A percentile compares a stretch with the other conserved stretches of the same genome.
phyloP scores from a whole-genome alignment of 2,888 invertebrate genomes.

The Cryptocephalus moraei region DNA sequence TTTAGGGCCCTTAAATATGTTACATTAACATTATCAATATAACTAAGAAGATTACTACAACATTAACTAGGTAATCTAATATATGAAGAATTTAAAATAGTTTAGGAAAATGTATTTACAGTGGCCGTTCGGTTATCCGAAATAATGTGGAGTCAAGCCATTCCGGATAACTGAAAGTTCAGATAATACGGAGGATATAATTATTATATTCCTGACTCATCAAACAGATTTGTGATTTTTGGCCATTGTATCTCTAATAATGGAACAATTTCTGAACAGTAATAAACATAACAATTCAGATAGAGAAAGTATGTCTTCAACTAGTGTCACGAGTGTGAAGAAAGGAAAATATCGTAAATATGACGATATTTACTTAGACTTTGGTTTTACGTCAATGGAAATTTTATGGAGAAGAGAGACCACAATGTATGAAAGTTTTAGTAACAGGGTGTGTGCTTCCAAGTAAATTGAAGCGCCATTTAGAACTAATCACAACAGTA shows the following conservation, averaged over 20 bases:
- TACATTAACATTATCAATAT: too few species aligned
- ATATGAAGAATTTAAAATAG: too few species aligned
- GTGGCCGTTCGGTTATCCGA: too few species aligned
- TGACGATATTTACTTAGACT: background rate
- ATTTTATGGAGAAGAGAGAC: background rate
- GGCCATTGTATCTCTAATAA: background rate
- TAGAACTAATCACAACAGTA: background rate
- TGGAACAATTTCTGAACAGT: background rate
- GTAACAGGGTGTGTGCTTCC: background rate
- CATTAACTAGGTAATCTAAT: too few species aligned
- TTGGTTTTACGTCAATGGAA: constrained; percentile 2
- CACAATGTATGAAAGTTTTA: constrained; percentile 1
- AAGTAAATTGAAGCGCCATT: constrained; percentile 2
- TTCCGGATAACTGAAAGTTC: too few species aligned
- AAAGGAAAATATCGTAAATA: background rate
- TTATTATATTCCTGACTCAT: too few species aligned
- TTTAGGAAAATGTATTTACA: too few species aligned
- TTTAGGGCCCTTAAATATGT: too few species aligned
- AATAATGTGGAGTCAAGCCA: too few species aligned
- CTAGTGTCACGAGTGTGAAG: background rate
- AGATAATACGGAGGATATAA: too few species aligned
- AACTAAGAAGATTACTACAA: too few species aligned
- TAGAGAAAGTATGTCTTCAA: background rate
- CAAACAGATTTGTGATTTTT: background rate
- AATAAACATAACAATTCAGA: background rate